phyloP scores from a whole-genome alignment of 1,140 invertebrate species.

The Diorhabda sublineata region DNA sequence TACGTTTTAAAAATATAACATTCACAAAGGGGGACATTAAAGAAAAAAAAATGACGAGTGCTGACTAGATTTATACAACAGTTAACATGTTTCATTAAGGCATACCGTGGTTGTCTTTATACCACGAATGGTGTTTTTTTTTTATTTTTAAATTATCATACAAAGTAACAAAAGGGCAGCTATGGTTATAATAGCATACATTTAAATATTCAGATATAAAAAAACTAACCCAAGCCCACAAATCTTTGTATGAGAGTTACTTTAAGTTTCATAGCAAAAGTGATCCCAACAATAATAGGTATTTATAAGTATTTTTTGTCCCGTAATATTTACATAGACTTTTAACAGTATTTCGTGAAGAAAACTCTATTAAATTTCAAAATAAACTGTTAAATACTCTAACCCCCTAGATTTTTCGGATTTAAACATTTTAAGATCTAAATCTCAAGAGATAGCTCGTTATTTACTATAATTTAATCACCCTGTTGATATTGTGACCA shows the following conservation, averaged over 20 bases:
- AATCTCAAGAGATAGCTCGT: no score
- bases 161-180: constrained; percentile 17
- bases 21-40: constrained; percentile 26
- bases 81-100: constrained; percentile 40
- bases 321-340: constrained; percentile 37
- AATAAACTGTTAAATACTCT: background rate
- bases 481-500: no score
- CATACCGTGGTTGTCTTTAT: constrained; percentile 39
- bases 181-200: constrained; percentile 19
- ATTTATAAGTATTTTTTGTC: constrained; percentile 39
- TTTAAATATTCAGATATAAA: constrained; percentile 23
- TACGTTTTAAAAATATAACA: constrained; percentile 4
- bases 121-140: constrained; percentile 31
- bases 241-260: constrained; percentile 26
- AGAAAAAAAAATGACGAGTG: constrained; percentile 37
- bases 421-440: no score
- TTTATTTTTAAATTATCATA: constrained; percentile 15
- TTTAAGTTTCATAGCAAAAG: constrained; percentile 37
- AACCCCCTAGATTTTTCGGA: background rate
- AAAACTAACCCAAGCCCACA: constrained; percentile 23
- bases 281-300: constrained; percentile 40
- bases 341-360: constrained; percentile 31
- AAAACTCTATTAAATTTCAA: background rate
- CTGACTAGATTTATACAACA: constrained; percentile 40
- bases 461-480: no score